phyloP scores from a whole-genome alignment of 2,113 vertebrate genomes.

The Cygnus atratus region DNA sequence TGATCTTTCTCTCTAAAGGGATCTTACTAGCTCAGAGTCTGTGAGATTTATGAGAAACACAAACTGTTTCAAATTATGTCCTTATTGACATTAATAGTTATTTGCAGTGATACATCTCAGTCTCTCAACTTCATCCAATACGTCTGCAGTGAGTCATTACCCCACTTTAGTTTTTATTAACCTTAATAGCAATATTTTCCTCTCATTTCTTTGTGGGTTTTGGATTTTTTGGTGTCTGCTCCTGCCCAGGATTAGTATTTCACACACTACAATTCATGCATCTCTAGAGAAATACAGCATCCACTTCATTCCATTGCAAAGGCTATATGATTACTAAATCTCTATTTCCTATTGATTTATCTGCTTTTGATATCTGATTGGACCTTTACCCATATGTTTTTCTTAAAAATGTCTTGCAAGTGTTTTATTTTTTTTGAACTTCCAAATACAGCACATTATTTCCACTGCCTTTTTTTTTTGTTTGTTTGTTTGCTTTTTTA shows the following conservation, averaged over 20 bases:
- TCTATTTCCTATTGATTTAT: neutral
- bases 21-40: neutral
- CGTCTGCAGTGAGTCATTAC: neutral
- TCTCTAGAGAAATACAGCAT: neutral
- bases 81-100: neutral
- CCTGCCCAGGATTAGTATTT: neutral
- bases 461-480: slow-evolving; percentile 4
- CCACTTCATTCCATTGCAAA: neutral
- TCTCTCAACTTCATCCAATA: neutral
- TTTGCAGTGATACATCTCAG: neutral
- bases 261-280: neutral
- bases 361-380: neutral
- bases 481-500: slow-evolving; percentile 27
- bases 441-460: neutral
- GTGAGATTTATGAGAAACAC: neutral
- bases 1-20: neutral
- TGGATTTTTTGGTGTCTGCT: neutral
- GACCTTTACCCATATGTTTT: neutral
- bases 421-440: neutral
- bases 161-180: neutral
- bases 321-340: neutral
- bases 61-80: neutral
- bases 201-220: neutral
- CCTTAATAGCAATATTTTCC: neutral
- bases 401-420: neutral